Evolutionary conservation across 2,888 invertebrate genomes (phyloP), one percentile per base, ranked within the genome.

Genomic region (Drymonia ruficornis): DNA sequence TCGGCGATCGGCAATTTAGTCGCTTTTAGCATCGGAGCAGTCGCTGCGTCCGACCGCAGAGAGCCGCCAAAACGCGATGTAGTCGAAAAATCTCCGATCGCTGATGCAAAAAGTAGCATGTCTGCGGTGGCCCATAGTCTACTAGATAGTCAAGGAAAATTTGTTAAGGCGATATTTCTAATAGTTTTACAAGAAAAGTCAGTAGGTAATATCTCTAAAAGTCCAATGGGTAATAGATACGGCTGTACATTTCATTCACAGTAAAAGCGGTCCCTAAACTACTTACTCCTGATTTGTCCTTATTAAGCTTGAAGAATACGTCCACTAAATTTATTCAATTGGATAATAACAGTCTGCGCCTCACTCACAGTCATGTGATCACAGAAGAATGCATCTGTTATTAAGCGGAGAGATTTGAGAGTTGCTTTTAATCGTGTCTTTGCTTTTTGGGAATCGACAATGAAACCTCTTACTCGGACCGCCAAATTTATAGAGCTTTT

Each of bases 311-410:
- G 70, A 78, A 73, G 66, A 67, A 54, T 67, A 63, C 56, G 65
- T 64, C 65, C 62, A 69, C 74, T 67, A 73, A 81, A 83, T 83
- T 71, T 78, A 74, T 80, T 81, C 83, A 84, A 85, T 84, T 84
- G 85, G 73, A 84, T 83, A 81, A 84, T 81, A 69, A 78, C 61
- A 56, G 63, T 65, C 62, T 70, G 59, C 64, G 72, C 76, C 70
- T 73, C 73, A 65, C 64, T 65, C 69, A 63, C 58, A 64, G 52
- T 43, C 64, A 62, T 55, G 59, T 61, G 59, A 63, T 50, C 34
- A 52, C 49, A 54, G 38, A 50, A 52, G 55, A 53, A 58, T 60
- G 55, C 4, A 18, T 9, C 8, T 19, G 40, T 16, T 23, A 15
- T 51, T 34, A 47, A 51, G 31, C 6, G 19, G 34, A 18, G 40